Base-by-base conservation (phyloP, 2,113 vertebrate species). In the Triplophysa tibetana region DNA sequence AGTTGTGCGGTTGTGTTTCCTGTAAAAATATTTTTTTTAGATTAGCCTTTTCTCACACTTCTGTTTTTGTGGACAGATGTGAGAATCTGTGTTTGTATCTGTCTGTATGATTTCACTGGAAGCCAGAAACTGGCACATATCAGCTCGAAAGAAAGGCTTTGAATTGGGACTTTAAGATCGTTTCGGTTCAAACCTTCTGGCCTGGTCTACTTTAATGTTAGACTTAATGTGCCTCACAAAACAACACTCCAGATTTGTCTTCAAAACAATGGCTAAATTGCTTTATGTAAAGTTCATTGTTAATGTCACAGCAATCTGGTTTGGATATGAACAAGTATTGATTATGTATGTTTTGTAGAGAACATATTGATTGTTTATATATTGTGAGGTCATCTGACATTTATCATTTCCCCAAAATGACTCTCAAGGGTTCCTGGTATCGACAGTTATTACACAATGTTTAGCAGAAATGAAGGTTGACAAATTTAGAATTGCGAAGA, bases 31-130 rank as follows among this genome's bases (percentile, higher is more conserved):
- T 23, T 26, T 4, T 26, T 4, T 69, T n/a, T 72, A 23, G 50
- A 64, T 75, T 63, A 16, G n/a, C 21, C 13, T 7, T 5, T 68
- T 68, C 7, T 41, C 6, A 48, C 65, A 61, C 24, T 77, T n/a
- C 54, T 68, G 38, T 24, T 50, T 63, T 70, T 80, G 73, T 72
- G 58, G 58, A 64, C 41, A n/a, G 12, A 29, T 63, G 11, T 72
- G 77, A 2, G 38, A 50, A n/a, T 70, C 11, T 65, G 38, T 78
- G 61, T 74, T 14, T 74, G 14, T 75, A 69, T 41, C n/a, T 58
- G 26, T 62, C 9, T 5, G 5, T 45, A 4, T 9, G 16, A 73
- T 58, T 73, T 73, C 21, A 58, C 70, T 60, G 29, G 29, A 73
- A 73, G 16, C 38, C 1, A 4, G 8, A 1, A 60, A 43, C 41